Evolutionary conservation across 2,888 invertebrate genomes (phyloP), one percentile per base, ranked within the genome.

Genomic region (Mamestra brassicae): DNA sequence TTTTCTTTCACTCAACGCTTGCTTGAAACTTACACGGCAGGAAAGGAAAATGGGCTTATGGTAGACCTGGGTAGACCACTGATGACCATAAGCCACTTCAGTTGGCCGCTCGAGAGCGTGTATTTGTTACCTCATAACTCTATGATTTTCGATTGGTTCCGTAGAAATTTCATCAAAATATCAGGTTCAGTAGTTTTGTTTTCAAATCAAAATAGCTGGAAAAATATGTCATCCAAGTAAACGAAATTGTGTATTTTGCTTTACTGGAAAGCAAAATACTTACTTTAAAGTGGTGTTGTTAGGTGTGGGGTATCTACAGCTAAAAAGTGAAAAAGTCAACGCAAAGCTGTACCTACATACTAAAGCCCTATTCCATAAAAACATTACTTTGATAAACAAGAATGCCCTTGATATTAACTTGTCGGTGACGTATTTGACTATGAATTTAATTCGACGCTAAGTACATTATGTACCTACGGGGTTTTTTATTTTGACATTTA

Each of bases 361-460:
- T 4, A 76, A 17, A 47, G 8, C 7, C 26, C 10, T 60, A 26
- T 11, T 38, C n/a, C 47, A 47, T 36, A 60, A 60, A n/a, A 42
- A 69, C 36, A 36, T 8, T 17, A 63, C 52, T 58, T 58, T 63
- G 38, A 2, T 26, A 54, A 36, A 38, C 34, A 58, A 71, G 34
- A 80, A 54, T 58, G 80, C 38, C 64, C 74, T 74, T 73, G 64
- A 55, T 36, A n/a, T 55, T 55, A 45, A 65, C 61, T 15, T 42
- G 54, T 45, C n/a, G 42, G 50, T 65, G 64, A 80, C 63, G 54
- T 80, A 80, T 58, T 58, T 52, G 36, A 47, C n/a, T 61, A 80
- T 54, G 47, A 45, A 57, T 52, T 62, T 26, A 57, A 26, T 52
- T 57, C 50, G 6, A 0, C 36, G n/a, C 38, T 26, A 55, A 1